A percentile compares a stretch with the other conserved stretches of the same genome.
phyloP scores from a whole-genome alignment of 2,113 vertebrate species.

The Hucho hucho region DNA sequence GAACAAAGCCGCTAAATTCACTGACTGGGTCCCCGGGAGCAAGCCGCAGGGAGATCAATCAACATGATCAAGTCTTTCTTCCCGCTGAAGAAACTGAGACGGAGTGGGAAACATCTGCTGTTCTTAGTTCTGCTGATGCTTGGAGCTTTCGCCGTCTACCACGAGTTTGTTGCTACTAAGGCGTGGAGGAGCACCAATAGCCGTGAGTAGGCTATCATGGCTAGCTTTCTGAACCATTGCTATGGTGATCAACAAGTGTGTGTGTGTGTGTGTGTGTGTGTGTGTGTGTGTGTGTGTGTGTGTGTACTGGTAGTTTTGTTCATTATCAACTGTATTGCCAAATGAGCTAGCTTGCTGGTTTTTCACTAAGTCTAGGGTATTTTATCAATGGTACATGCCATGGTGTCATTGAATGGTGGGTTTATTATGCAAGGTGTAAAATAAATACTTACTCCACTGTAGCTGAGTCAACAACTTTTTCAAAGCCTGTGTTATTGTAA shows the following conservation, averaged over 20 bases:
- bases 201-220: constrained; percentile 44
- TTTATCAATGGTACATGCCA: too few relatives aligned
- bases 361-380: background rate
- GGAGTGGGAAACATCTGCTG: constrained; percentile 53
- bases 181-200: constrained; percentile 43
- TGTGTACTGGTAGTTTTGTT: background rate
- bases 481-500: too few relatives aligned
- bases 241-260: background rate
- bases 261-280: background rate
- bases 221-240: background rate
- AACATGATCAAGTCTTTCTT: constrained; percentile 56
- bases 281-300: too few relatives aligned
- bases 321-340: background rate
- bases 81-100: constrained; percentile 66
- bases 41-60: background rate
- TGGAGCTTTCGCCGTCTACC: constrained; percentile 56
- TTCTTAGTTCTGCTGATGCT: constrained; percentile 52
- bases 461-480: too few relatives aligned
- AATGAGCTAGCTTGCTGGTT: background rate
- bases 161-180: constrained; percentile 52
- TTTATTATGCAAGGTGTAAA: too few relatives aligned
- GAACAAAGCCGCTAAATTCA: background rate
- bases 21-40: background rate
- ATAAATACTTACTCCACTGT: too few relatives aligned
- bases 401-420: too few relatives aligned